These are phyloP conservation scores for Ericerus pela DNA, from an alignment of 1,140 invertebrate species.

Conservation along the genomic window DNA sequence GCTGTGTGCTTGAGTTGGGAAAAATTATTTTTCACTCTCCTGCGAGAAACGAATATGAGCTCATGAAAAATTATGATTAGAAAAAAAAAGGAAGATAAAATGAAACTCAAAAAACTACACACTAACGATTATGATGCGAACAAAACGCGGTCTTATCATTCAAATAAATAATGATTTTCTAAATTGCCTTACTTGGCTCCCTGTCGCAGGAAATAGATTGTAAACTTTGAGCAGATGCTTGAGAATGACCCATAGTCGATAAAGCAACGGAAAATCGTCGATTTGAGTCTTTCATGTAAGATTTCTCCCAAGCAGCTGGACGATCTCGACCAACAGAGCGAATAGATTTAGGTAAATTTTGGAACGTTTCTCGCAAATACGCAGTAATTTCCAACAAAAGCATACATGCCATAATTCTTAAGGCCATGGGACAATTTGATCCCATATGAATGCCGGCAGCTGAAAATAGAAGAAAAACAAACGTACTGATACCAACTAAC, in stretches of 20 bases:
- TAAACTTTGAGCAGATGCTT: slow-evolving; percentile 77
- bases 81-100: too few species aligned
- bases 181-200: slow-evolving; percentile 41
- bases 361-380: slow-evolving; percentile 89
- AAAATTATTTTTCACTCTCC: too few species aligned
- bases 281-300: slow-evolving; percentile 44
- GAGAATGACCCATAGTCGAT: slow-evolving; percentile 80
- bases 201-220: slow-evolving; percentile 72
- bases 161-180: too few species aligned
- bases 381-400: slow-evolving; percentile 91
- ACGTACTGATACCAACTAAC: too few species aligned
- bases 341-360: slow-evolving; percentile 39
- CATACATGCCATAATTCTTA: slow-evolving; percentile 83
- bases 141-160: too few species aligned
- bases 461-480: slow-evolving; percentile 36
- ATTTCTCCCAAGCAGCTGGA: slow-evolving; percentile 36
- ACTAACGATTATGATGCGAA: too few species aligned
- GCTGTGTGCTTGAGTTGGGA: too few species aligned
- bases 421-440: slow-evolving; percentile 73
- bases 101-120: too few species aligned
- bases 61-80: too few species aligned
- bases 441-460: slow-evolving; percentile 74
- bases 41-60: too few species aligned
- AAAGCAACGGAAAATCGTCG: slow-evolving; percentile 80
- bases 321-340: slow-evolving; percentile 52